Evolutionary conservation across 2,113 vertebrate genomes (phyloP).

Genomic region (Spermophilus dauricus): DNA sequence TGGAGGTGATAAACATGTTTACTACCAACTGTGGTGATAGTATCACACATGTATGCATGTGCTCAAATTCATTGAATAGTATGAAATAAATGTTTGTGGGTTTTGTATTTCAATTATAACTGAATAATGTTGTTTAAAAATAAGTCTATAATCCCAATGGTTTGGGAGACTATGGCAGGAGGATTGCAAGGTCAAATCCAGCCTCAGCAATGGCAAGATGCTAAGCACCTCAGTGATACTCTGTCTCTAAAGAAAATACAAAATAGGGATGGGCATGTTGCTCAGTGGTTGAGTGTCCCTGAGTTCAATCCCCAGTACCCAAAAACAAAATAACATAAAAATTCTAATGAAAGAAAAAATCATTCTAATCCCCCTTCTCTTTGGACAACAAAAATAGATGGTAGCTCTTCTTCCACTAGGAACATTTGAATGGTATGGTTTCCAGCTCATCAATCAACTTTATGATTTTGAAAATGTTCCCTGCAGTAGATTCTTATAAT

Average conservation of each 20-base stretch:
- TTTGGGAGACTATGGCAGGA: too few relatives aligned
- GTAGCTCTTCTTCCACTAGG: neutral
- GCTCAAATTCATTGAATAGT: neutral
- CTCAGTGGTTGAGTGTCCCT: too few relatives aligned
- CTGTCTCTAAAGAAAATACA: too few relatives aligned
- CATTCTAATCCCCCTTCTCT: too few relatives aligned
- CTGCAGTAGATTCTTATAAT: neutral
- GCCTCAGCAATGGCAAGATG: too few relatives aligned
- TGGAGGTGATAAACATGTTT: neutral
- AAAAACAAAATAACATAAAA: too few relatives aligned
- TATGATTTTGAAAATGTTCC: neutral
- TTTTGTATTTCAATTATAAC: neutral
- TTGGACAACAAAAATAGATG: neutral
- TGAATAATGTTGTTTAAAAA: neutral
- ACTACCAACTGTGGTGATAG: neutral
- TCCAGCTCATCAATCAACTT: neutral
- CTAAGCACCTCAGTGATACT: too few relatives aligned
- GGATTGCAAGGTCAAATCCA: too few relatives aligned
- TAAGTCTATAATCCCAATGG: too few relatives aligned
- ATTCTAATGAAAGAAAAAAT: neutral
- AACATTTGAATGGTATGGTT: too few relatives aligned
- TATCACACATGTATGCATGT: neutral
- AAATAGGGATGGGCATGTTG: too few relatives aligned
- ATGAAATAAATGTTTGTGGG: neutral
- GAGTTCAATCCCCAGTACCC: too few relatives aligned